Evolutionary conservation across 2,888 invertebrate genomes (phyloP), one percentile per base, ranked within the genome.

Genomic region (Ophion ventricosus): DNA sequence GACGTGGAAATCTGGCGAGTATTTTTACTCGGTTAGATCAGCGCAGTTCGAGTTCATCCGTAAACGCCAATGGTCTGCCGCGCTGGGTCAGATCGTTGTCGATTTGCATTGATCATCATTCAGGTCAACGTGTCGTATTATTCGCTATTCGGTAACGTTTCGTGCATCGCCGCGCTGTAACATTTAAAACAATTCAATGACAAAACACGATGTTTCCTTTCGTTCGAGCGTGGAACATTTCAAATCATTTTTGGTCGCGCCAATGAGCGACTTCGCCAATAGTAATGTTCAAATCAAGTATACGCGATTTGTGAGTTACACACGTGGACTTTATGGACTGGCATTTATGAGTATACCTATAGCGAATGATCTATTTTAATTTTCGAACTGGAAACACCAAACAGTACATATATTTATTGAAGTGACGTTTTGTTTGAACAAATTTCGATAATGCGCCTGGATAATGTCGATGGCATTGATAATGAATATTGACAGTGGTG

Each of bases 91-190:
- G 49, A 49, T 49, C 49, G 14, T 49, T 23, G 57, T 57, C 20
- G 11, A 57, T 57, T 57, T 49, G 49, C 49, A 49, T 49, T 49
- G 57, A 57, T 57, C 20, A 57, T 49, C 17, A 49, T 49, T 57
- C 57, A 23, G 57, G 57, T 57, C 57, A 57, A 23, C 20, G 20
- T 57, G 57, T 57, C 57, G 57, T 23, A 57, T 57, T 23, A 20
- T 23, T 20, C 20, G 57, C 57, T 20, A 57, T 57, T 57, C 57
- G 23, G 23, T 57, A 23, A 23, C 57, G 57, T 7, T 10, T 57
- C 57, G 23, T 57, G 10, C 20, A 57, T 57, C 57, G 20, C 20
- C 20, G 20, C 57, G 7, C 10, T 57, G 17, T 20, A 11, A 57
- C 57, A 57, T 57, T 57, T 23, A 23, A 23, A 57, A 23, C 23